Base-by-base conservation (phyloP, 2,888 invertebrate genomes). In the Tineola bisselliella region DNA sequence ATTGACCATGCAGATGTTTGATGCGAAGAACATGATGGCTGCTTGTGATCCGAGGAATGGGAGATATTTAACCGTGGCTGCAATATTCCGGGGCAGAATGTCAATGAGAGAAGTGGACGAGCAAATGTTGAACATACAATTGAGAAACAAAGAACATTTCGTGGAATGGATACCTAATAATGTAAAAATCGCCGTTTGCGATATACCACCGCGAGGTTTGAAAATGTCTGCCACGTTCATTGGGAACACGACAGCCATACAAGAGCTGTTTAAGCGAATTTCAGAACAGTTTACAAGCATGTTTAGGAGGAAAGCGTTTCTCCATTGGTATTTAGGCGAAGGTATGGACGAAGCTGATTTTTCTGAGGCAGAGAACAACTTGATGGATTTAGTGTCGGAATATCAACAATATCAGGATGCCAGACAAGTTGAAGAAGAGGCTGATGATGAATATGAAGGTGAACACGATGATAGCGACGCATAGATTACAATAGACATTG, bases 311-410 rank as follows among this genome's bases (percentile, higher is more conserved):
- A 97, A 96, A 88, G 97, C 97, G 72, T 97, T 97, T 91, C 90
- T 97, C 70, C 97, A 97, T 89, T 98, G 97, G 97, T 98, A 95
- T 84, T 94, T 94, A 43, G 95, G 94, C 61, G 95, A 96, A 76
- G 95, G 95, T 66, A 95, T 95, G 95, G 95, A 95, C 72, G 95
- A 95, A 75, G 93, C 94, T 93, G 95, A 95, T 81, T 95, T 95
- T 87, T 94, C 94, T 1, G 96, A 96, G 80, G 95, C 96, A 0
- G 95, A 95, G 75, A 93, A 93, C 72, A 96, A 94, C 83, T 91
- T 94, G 91, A 91, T 90, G 67, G 92, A 92, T 73, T 74, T 92
- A 44, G 89, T 92, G 62, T 90, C 91, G 0, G 93, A 93, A 71
- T 93, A 93, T 79, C 93, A 93, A 69, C 92, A 93, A 77, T 92